Evolutionary conservation across 2,113 vertebrate genomes (phyloP).

Genomic region (Lepidothrix coronata): DNA sequence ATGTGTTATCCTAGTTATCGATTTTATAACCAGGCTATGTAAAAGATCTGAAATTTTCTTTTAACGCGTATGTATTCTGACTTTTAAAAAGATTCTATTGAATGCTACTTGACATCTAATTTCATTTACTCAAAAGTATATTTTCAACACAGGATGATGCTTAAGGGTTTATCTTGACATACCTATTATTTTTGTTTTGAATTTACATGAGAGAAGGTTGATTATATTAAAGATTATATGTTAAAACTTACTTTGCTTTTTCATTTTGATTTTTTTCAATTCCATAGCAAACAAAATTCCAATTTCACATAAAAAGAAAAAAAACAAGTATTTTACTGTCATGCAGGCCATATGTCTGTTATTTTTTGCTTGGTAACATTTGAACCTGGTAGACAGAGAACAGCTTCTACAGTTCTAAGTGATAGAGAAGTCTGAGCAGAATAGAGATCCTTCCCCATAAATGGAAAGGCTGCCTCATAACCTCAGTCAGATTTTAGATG

Average conservation of each 20-base stretch:
- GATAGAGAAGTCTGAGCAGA: background rate
- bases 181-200: background rate
- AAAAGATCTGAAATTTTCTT: background rate
- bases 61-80: background rate
- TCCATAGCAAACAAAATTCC: background rate
- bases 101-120: background rate
- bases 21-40: background rate
- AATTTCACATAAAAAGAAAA: background rate
- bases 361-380: background rate
- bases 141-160: background rate
- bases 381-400: background rate
- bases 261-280: background rate
- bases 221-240: background rate
- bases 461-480: background rate
- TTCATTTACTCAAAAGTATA: background rate
- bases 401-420: background rate
- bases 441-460: background rate
- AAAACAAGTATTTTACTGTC: background rate
- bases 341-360: background rate
- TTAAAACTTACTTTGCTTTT: background rate
- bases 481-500: slow-evolving; percentile 24
- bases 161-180: background rate
- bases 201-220: background rate
- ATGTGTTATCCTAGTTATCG: background rate
- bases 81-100: background rate